phyloP scores from a whole-genome alignment of 1,140 invertebrate genomes.

The Cotesia glomerata region DNA sequence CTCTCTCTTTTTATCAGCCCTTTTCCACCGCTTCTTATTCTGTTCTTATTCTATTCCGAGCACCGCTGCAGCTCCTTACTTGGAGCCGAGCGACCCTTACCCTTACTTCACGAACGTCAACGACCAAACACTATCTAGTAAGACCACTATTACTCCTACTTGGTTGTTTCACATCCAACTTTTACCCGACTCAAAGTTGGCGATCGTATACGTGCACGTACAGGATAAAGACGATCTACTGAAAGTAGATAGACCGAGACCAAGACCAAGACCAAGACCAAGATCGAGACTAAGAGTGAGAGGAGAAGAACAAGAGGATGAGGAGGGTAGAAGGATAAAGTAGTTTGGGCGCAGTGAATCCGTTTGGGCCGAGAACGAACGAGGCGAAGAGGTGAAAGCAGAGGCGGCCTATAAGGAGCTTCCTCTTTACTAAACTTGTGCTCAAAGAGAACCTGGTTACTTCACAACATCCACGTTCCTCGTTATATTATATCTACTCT shows the following conservation, averaged over 20 bases:
- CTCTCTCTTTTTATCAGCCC: background rate
- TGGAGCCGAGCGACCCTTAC: no score
- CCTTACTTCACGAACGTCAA: background rate
- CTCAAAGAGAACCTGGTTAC: conserved; percentile 35
- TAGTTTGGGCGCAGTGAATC: conserved; percentile 10
- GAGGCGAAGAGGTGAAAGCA: background rate
- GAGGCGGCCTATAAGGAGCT: conserved; percentile 27
- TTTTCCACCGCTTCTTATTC: no score
- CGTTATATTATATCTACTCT: conserved; percentile 31
- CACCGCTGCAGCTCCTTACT: background rate
- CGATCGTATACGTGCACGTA: conserved; percentile 14
- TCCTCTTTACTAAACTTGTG: conserved; percentile 29
- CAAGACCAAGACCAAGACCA: background rate
- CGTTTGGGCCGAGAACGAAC: background rate
- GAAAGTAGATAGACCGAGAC: conserved; percentile 2
- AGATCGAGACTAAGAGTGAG: background rate
- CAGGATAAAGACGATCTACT: background rate
- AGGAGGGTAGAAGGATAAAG: conserved; percentile 9
- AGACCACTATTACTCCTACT: conserved; percentile 24
- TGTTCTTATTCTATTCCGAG: no score
- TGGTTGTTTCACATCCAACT: conserved; percentile 15
- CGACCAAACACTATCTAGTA: conserved; percentile 13
- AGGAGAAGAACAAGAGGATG: background rate
- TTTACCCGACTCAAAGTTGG: conserved; percentile 22
- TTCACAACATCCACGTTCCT: conserved; percentile 28